phyloP scores from a whole-genome alignment of 2,797 vertebrate species.

The Phataginus tricuspis region DNA sequence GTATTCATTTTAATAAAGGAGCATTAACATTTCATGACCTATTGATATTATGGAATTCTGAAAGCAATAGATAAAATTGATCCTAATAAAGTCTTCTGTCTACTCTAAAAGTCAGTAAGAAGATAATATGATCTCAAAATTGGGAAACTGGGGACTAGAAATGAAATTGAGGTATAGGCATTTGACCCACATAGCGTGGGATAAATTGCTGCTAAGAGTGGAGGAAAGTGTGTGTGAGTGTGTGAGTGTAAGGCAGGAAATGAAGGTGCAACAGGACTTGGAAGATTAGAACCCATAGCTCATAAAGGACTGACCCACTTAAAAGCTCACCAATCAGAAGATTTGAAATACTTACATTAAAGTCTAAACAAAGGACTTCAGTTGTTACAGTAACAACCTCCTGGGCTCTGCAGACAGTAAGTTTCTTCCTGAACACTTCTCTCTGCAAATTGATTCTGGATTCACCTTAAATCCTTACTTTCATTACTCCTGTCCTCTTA shows the following conservation, averaged over 20 bases:
- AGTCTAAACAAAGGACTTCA: background rate
- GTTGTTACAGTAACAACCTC: background rate
- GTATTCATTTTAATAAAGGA: conserved; percentile 77
- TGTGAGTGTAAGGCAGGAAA: background rate
- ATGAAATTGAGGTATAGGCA: conserved; percentile 36
- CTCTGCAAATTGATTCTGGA: background rate
- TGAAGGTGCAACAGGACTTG: background rate
- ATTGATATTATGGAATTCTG: conserved; percentile 58
- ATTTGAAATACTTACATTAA: background rate
- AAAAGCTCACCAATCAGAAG: background rate
- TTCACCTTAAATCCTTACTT: background rate
- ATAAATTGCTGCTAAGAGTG: background rate
- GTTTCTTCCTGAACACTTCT: background rate
- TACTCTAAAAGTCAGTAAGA: conserved; percentile 56
- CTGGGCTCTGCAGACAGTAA: background rate
- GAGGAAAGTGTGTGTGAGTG: too few relatives aligned
- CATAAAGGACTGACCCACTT: background rate
- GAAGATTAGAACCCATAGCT: background rate
- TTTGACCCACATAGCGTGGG: conserved; percentile 55
- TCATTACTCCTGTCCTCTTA: background rate
- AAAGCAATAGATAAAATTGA: conserved; percentile 71
- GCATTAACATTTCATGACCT: conserved; percentile 60
- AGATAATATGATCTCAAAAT: conserved; percentile 56
- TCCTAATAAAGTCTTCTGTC: conserved; percentile 67
- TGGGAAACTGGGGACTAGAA: conserved; percentile 29